Base-by-base conservation (phyloP, 1,140 invertebrate genomes). In the Dendrolimus kikuchii region DNA sequence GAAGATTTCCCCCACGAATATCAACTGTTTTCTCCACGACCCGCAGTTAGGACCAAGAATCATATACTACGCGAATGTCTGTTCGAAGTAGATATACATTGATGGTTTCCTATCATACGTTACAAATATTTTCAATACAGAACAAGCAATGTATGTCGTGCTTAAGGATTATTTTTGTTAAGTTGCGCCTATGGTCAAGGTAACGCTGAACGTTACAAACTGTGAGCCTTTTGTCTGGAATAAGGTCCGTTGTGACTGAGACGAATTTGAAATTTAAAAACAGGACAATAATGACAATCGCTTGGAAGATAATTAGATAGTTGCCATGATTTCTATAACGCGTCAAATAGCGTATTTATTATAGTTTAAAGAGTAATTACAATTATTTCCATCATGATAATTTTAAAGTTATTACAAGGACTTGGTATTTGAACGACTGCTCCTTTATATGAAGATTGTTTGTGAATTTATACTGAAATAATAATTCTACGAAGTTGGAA, bases 201-300 rank as follows among this genome's bases (percentile, higher is more conserved):
- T 69, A 74, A 75, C 68, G 78, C 69, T 81, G 77, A 86, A 81
- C 68, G 80, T 80, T 83, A 86, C 80, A 86, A 82, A 86, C 74
- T 82, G 80, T 69, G 80, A 81, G 80, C 76, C 80, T 86, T 86
- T 86, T 86, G 82, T 86, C 77, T 81, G 59, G 61, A 59, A 75
- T 77, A 80, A 69, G 73, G 74, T 42, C 8, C 8, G 56, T 10
- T 74, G 62, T 51, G 41, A 39, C 49, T 59, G 48, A 23, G 46
- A 51, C 66, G 64, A 56, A 52, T 64, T 23, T 2, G 2, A 46
- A 36, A 10, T 37, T 53, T 44, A 37, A 3, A 44, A 40, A 51
- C 38, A 39, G 6, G 49, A 39, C 38, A 7, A 6, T 5, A 37
- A 23, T 47, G 4, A 1, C 7, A 5, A 7, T 49, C 10, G 5